Evolutionary conservation across 2,888 invertebrate species (phyloP).

Genomic region (Tetranychus piercei): DNA sequence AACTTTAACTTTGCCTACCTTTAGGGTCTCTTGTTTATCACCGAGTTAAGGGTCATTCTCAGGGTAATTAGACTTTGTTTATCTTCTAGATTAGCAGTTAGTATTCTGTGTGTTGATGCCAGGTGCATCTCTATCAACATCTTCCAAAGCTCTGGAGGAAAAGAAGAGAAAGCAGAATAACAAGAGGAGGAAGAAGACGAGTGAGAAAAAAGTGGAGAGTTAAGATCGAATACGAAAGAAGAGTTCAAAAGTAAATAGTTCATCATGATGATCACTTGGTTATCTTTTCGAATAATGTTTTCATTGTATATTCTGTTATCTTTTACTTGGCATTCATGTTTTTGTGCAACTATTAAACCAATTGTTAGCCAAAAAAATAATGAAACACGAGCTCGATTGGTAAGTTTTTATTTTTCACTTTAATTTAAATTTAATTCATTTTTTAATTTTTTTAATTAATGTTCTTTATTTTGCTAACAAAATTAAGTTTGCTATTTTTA

Average conservation of each 20-base stretch:
- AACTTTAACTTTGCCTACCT: neutral
- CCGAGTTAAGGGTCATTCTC: neutral
- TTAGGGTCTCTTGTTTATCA: conserved; percentile 1
- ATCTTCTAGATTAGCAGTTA: neutral
- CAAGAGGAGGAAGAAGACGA: neutral
- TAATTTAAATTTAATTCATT: neutral
- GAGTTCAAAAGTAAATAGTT: neutral
- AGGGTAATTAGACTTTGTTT: neutral
- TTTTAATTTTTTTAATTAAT: neutral
- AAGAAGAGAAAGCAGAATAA: neutral
- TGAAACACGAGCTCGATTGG: neutral
- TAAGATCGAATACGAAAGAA: neutral
- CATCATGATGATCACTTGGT: neutral
- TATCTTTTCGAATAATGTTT: neutral
- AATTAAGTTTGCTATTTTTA: neutral
- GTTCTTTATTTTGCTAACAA: neutral
- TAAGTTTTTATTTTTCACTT: neutral
- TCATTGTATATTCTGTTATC: neutral
- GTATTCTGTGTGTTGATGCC: conserved; percentile 1
- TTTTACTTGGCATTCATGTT: neutral
- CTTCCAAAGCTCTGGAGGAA: neutral
- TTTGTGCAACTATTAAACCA: neutral
- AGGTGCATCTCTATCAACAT: conserved; percentile 1
- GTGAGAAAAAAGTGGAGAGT: neutral
- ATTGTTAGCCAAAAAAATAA: neutral